Base-by-base conservation (phyloP, 2,888 invertebrate species). In the Tipula vernalis region DNA sequence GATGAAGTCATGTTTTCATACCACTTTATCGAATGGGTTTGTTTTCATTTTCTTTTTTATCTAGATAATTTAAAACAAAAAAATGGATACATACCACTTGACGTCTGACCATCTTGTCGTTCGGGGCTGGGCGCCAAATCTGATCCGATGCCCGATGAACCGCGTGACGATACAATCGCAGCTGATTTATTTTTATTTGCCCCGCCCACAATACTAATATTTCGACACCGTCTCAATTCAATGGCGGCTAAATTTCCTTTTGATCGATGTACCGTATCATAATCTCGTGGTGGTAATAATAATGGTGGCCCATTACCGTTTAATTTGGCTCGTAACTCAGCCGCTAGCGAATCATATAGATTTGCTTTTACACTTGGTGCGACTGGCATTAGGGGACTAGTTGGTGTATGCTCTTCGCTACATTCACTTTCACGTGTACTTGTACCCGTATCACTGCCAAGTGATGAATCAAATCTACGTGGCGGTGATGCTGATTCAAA, bases 281-380 rank as follows among this genome's bases (percentile, higher is more conserved):
- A 98, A 91, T 98, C 98, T 41, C 97, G 93, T 0, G 98, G 98
- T 0, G 98, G 98, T 88, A 98, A 92, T 36, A 98, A 93, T 86
- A 98, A 94, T 0, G 98, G 98, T 91, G 91, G 94, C 90, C 93
- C 94, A 89, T 92, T 94, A 91, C 92, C 91, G 88, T 91, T 92
- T 85, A 97, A 91, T 90, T 96, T 96, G 87, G 95, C 95, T 89
- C 98, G 94, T 88, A 99, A 91, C 90, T 99, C 99, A 0, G 98
- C 98, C 0, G 98, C 97, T 88, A 98, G 93, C 57, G 97, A 97
- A 90, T 98, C 98, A 91, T 98, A 98, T 8, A 98, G 93, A 87
- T 95, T 96, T 36, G 96, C 94, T 39, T 96, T 93, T 89, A 93
- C 89, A 87, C 92, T 90, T 36, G 88, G 89, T 90, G 88, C 88